Percentiles rank a stretch among this genome's conserved stretches.
Evolutionary conservation across 1,140 invertebrate genomes (phyloP).

Genomic region (Pachypsylla venusta): DNA sequence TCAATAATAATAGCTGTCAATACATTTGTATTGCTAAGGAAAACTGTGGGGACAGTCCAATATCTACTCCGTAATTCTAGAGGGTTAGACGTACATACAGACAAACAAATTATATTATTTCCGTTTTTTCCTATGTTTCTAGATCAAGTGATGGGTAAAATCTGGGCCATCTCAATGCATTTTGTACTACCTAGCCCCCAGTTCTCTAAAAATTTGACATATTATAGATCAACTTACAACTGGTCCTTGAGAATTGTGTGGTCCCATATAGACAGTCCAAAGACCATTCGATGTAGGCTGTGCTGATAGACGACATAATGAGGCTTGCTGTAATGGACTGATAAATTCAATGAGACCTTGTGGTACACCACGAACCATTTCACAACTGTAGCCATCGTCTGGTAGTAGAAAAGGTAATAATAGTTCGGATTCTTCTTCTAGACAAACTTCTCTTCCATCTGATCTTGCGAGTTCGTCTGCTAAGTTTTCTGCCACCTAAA

Average conservation of each 20-base stretch:
- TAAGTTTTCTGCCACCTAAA: constrained; percentile 71
- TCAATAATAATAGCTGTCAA: no score
- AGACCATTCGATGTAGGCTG: constrained; percentile 79
- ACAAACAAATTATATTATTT: no score
- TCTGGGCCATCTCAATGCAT: no score
- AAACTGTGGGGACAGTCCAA: no score
- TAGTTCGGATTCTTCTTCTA: constrained; percentile 74
- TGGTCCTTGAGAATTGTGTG: constrained; percentile 22
- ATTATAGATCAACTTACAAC: no score
- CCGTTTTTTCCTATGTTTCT: no score
- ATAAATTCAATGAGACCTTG: constrained; percentile 67
- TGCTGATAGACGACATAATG: constrained; percentile 72
- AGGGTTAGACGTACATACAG: no score
- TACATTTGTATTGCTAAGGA: no score
- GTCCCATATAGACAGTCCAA: constrained; percentile 87
- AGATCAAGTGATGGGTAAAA: no score
- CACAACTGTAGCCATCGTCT: constrained; percentile 95
- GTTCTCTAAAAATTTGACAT: no score
- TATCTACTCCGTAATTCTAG: no score
- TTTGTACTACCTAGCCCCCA: no score
- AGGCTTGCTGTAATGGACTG: constrained; percentile 66
- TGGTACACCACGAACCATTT: constrained; percentile 83
- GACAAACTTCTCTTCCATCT: constrained; percentile 68
- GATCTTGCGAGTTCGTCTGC: constrained; percentile 80
- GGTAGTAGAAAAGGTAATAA: constrained; percentile 83